Conservation (phyloP, 2,888 invertebrate genomes). For the Agrilus biguttatus region DNA sequence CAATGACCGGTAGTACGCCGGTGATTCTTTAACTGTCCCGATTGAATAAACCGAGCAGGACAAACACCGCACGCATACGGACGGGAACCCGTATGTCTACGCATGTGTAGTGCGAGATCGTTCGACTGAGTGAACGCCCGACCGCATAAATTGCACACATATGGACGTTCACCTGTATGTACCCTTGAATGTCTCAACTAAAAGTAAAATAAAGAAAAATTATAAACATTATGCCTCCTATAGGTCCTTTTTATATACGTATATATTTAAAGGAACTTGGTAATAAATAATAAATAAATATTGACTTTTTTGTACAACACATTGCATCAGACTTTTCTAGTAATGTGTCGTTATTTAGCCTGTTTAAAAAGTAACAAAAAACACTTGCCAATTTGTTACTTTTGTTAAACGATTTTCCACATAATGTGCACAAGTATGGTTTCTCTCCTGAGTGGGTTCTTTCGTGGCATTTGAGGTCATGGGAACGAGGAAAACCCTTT, state of each 20-base stretch:
- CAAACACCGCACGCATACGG: slow-evolving; percentile 53
- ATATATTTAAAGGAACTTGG: too few species aligned
- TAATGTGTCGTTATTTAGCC: background rate
- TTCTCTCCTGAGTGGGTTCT: slow-evolving; percentile 32
- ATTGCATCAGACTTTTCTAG: too few species aligned
- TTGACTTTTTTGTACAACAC: too few species aligned
- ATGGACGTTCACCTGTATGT: slow-evolving; percentile 32
- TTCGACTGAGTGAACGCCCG: slow-evolving; percentile 54
- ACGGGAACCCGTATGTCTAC: slow-evolving; percentile 54
- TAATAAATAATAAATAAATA: too few species aligned
- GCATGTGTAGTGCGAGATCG: slow-evolving; percentile 52
- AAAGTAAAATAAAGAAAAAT: slow-evolving; percentile 8
- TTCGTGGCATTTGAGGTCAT: slow-evolving; percentile 33
- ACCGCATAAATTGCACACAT: slow-evolving; percentile 30
- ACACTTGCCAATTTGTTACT: slow-evolving; percentile 31
- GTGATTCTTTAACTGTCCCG: slow-evolving; percentile 45
- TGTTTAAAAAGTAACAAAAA: background rate
- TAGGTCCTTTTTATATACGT: too few species aligned
- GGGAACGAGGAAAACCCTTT: slow-evolving; percentile 32
- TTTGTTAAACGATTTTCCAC: slow-evolving; percentile 33
- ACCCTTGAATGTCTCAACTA: slow-evolving; percentile 31
- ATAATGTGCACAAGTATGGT: slow-evolving; percentile 30
- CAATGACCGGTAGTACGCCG: slow-evolving; percentile 46
- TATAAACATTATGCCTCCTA: too few species aligned
- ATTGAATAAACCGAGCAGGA: slow-evolving; percentile 53